Base-by-base conservation (phyloP, 1,140 invertebrate genomes). In the Hycleus phaleratus region DNA sequence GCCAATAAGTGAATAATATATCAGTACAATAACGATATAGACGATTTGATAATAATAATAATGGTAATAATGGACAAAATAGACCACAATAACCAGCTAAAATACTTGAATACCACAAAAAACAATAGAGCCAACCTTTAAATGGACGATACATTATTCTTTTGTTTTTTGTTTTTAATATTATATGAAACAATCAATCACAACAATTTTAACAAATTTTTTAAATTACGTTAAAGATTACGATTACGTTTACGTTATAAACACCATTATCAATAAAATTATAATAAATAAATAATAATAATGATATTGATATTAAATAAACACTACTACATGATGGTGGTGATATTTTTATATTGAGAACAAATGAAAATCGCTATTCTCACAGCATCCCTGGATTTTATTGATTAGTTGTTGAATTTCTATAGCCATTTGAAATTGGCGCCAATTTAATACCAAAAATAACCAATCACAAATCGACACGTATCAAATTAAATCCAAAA, bases 1-100 rank as follows among this genome's bases (percentile, higher is more conserved):
- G 87, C 88, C 87, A 90, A 58, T 84, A 82, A 0, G 84, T 83
- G 64, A 89, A 85, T 18, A 89, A 70, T 38, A 83, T 74, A 65
- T 89, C 87, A 2, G 81, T 83, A 11, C 80, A 70, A 69, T 77
- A 81, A 68, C 87, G 77, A 71, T 84, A 89, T 52, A 75, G 71
- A 46, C 76, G 74, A 54, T 86, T 84, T 65, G 79, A 83, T 49
- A 89, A 65, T 42, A 90, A 74, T 48, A 89, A 71, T n/a, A 90
- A 60, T 11, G 84, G 82, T 52, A 87, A 67, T 53, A 83, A 68
- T 7, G 88, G 87, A 71, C 84, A 85, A 65, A 85, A 86, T 1
- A 90, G 69, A 10, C 77, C 73, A 49, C 79, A 74, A 68, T 82
- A 83, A 38, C 82, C 78, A 61, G 76, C 71, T 52, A 78, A 67